Conservation (phyloP, 2,113 vertebrate species). For the Forbesichthys papilliferus region DNA sequence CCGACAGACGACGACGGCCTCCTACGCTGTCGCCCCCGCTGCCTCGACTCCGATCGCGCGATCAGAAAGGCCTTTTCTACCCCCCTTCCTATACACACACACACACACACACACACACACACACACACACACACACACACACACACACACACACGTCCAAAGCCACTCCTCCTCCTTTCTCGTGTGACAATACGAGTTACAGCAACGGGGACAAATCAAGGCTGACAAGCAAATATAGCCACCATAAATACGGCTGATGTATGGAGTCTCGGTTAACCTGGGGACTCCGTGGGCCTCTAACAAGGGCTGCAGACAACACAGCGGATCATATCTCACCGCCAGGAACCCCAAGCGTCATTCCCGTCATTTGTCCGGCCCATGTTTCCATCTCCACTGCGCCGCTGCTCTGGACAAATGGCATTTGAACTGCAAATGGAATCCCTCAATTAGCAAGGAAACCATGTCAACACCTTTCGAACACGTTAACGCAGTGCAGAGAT, state of each 20-base stretch:
- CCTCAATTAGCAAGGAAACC: constrained; percentile 56
- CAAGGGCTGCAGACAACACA: constrained; percentile 25
- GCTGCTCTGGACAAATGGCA: constrained; percentile 52
- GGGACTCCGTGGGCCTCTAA: constrained; percentile 18
- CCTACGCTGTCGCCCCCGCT: constrained; percentile 39
- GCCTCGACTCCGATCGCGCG: constrained; percentile 37
- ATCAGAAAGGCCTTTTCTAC: constrained; percentile 18
- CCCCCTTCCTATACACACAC: not conserved
- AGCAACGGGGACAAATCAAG: constrained; percentile 39
- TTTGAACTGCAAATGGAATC: constrained; percentile 50
- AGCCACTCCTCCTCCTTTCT: constrained; percentile 18
- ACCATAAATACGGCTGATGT: constrained; percentile 40
- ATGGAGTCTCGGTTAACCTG: constrained; percentile 39
- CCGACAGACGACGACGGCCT: constrained; percentile 38
- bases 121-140: not conserved
- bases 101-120: no score
- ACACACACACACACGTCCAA: not conserved
- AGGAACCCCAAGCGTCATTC: no score
- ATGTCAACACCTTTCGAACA: constrained; percentile 57
- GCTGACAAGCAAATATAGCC: constrained; percentile 43
- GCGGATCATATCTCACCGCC: not conserved
- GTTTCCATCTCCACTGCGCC: not conserved
- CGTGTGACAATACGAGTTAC: constrained; percentile 39
- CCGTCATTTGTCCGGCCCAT: no score
- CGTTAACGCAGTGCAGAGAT: constrained; percentile 21